Evolutionary conservation across 2,113 vertebrate species (phyloP), one percentile per base, ranked within the genome.

Genomic region (Colinus virginianus): DNA sequence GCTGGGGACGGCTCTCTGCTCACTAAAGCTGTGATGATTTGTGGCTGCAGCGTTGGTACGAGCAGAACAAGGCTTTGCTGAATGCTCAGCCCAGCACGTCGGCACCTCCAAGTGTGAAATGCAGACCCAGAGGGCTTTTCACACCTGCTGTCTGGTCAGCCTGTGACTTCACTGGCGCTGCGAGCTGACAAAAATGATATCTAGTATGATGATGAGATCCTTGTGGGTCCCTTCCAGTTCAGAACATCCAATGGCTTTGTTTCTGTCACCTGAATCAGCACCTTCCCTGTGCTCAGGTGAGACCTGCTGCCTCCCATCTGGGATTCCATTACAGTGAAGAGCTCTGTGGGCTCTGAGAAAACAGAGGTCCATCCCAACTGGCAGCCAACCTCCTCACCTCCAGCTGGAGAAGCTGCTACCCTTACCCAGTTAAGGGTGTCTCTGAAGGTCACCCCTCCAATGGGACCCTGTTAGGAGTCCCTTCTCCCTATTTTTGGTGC

Each of bases 61-160:
- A 15, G n/a, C 19, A 7, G 28, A 32, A 12, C 40, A 2, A 20
- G 6, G 8, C 4, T 40, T 26, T 11, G 0, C 23, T 1, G 34
- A 70, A 18, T 14, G 40, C 5, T 45, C 81, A 51, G 20, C 66
- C 45, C 58, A 10, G 8, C 18, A 6, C 1, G 1, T 30, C 18
- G 7, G 34, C 34, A 32, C 18, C 34, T 75, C 51, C 0, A 42
- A 11, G 21, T 3, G 8, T 51, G 21, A 64, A 13, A 22, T 32
- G 2, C 22, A 9, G 18, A 20, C 30, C 42, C 2, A 0, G n/a
- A 71, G 75, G 59, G 32, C 28, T 74, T 15, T 36, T 42, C 46
- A 51, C 17, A 18, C 68, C 36, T 67, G 32, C 36, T 74, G 67
- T 25, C 25, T 43, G 1, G 11, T 45, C 45, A 79, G 55, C 75